Base-by-base conservation (phyloP, 2,113 vertebrate species). In the Saimiri boliviensis region DNA sequence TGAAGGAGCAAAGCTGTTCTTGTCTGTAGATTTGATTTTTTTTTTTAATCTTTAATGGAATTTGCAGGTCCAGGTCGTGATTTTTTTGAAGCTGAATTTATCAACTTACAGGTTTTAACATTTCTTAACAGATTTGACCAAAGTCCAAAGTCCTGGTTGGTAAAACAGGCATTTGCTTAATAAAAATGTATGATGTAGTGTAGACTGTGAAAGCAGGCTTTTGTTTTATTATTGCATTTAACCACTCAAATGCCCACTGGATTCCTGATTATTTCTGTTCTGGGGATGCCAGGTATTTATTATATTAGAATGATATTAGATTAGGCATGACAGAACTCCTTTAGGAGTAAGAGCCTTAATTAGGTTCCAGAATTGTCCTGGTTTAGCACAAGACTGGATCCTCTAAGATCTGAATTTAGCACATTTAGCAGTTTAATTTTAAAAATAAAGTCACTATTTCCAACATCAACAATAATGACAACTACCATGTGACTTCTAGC, bases 341-440 rank as follows among this genome's bases (percentile, higher is more conserved):
- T 74, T 25, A 84, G 82, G 77, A 95, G 20, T 82, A 76, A 85
- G 47, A 93, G 6, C 17, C 56, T 96, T 93, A 96, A 92, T 95
- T 93, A 93, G 73, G 8, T 94, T 95, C 56, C 16, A 92, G 25
- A 84, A 86, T 86, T 93, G 77, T 86, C 71, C 66, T 94, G 47
- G 54, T 88, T 96, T 97, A 73, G 63, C 35, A 80, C 14, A 76
- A 58, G 45, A 54, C 16, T 90, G 11, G 32, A 54, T 96, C 16
- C 30, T 91, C 71, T 4, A 89, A 83, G 80, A 96, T 86, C 23
- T 89, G 60, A 96, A 96, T 83, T 92, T 83, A 91, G 35, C 54
- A 96, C 21, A 71, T 66, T 96, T 90, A 92, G 52, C 20, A 86
- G 11, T 93, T 96, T 95, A 79, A 70, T 89, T 89, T 97, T 52